These are phyloP conservation scores for Andrena hattorfiana DNA, from an alignment of 2,888 invertebrate genomes.

Conservation along the genomic window DNA sequence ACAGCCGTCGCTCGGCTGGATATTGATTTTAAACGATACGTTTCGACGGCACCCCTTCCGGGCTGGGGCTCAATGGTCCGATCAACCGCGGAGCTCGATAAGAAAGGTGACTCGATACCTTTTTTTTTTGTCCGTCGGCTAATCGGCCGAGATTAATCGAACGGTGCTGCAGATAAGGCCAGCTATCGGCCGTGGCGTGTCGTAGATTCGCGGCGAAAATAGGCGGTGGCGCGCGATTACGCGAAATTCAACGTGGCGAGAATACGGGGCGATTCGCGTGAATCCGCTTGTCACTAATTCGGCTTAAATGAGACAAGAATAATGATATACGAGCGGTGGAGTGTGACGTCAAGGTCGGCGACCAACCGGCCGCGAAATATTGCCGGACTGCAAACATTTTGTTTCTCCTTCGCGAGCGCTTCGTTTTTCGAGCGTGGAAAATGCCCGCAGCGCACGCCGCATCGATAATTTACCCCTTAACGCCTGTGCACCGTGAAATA, in stretches of 20 bases:
- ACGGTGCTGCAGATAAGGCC: constrained; percentile 33
- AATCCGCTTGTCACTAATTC: constrained; percentile 50
- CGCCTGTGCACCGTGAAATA: neutral
- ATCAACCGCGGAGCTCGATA: constrained; percentile 20
- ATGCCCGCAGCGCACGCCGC: neutral
- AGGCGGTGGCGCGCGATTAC: constrained; percentile 29
- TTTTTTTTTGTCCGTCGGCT: neutral
- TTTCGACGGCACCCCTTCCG: neutral
- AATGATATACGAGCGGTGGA: constrained; percentile 43
- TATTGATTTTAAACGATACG: constrained; percentile 42
- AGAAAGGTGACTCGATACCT: constrained; percentile 26
- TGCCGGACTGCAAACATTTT: constrained; percentile 15
- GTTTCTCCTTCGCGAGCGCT: constrained; percentile 6
- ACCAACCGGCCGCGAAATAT: constrained; percentile 37
- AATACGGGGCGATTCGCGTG: constrained; percentile 45
- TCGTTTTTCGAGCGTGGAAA: neutral
- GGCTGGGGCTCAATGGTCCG: constrained; percentile 3
- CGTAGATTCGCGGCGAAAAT: neutral
- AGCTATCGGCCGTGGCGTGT: neutral
- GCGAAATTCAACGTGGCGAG: constrained; percentile 43
- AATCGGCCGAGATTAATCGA: constrained; percentile 52
- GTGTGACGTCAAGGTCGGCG: constrained; percentile 44
- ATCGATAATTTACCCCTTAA: neutral
- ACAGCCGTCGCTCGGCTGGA: constrained; percentile 20
- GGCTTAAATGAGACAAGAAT: constrained; percentile 57